Percentiles rank a stretch among this genome's conserved stretches.
Conservation (phyloP, 2,888 invertebrate species). For the Erebia epiphron region DNA sequence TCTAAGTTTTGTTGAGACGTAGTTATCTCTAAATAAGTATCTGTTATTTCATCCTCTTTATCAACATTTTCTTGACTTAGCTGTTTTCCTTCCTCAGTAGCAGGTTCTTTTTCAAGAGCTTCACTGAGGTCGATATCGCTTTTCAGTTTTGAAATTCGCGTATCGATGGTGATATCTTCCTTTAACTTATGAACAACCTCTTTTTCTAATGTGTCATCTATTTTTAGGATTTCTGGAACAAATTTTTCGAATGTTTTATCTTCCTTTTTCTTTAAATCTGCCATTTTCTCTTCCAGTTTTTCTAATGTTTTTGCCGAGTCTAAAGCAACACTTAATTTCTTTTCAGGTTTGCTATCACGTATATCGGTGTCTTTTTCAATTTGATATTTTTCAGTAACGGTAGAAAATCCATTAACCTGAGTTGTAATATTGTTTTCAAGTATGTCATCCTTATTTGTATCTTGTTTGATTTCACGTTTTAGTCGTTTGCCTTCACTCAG, state of each 20-base stretch:
- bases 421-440: neutral
- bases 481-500: conserved; percentile 65
- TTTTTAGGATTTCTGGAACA: neutral
- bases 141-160: conserved; percentile 50
- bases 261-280: conserved; percentile 64
- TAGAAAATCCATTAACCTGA: conserved; percentile 31
- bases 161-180: conserved; percentile 52
- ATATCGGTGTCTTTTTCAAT: conserved; percentile 22
- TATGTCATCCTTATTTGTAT: conserved; percentile 38
- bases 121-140: conserved; percentile 51
- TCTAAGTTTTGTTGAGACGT: conserved; percentile 11
- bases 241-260: conserved; percentile 32
- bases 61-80: conserved; percentile 1
- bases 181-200: conserved; percentile 29
- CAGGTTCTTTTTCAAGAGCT: conserved; percentile 58
- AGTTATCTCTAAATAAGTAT: neutral
- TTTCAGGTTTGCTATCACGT: conserved; percentile 45
- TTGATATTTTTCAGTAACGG: conserved; percentile 28
- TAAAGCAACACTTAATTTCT: conserved; percentile 56
- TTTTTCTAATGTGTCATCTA: conserved; percentile 27
- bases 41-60: neutral
- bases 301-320: conserved; percentile 73
- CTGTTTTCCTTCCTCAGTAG: conserved; percentile 48
- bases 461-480: conserved; percentile 54
- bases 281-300: conserved; percentile 74